A percentile compares a stretch with the other conserved stretches of the same genome.
Conservation (phyloP, 2,888 invertebrate genomes). For the Hyppa rectilinea region DNA sequence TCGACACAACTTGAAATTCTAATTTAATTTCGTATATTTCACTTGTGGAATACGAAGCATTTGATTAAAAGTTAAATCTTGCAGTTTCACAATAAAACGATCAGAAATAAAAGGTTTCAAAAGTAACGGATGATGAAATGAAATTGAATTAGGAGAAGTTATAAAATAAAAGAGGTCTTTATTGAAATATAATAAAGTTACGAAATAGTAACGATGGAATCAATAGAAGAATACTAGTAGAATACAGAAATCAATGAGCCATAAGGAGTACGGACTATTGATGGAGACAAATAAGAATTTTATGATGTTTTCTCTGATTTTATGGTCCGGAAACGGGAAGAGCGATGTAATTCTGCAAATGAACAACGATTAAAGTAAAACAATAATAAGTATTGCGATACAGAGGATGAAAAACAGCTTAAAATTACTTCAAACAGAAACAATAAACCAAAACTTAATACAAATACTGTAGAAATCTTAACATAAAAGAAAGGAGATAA, state of each 20-base stretch:
- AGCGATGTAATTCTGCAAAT: constrained; percentile 32
- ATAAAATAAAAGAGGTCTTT: neutral
- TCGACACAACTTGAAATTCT: constrained; percentile 73
- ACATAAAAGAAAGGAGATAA: neutral
- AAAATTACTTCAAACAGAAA: neutral
- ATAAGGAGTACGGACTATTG: constrained; percentile 34
- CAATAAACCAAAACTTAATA: neutral
- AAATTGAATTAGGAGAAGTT: constrained; percentile 1
- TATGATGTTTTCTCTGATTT: constrained; percentile 60
- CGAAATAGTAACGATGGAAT: constrained; percentile 18
- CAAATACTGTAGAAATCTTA: neutral
- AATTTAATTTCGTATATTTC: constrained; percentile 74
- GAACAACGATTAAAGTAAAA: constrained; percentile 17
- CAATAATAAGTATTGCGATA: constrained; percentile 1
- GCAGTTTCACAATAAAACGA: constrained; percentile 28
- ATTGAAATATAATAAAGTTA: constrained; percentile 1
- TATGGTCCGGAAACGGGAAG: constrained; percentile 47
- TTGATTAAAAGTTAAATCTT: constrained; percentile 63
- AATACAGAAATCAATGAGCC: constrained; percentile 40
- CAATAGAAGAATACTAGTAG: constrained; percentile 16
- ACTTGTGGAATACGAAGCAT: constrained; percentile 58
- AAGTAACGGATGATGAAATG: neutral
- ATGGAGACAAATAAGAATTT: constrained; percentile 54
- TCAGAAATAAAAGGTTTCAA: neutral
- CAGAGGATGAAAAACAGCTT: too few relatives aligned